These are phyloP conservation scores for Athetis lepigone DNA, from an alignment of 2,888 invertebrate species.

Conservation along the genomic window DNA sequence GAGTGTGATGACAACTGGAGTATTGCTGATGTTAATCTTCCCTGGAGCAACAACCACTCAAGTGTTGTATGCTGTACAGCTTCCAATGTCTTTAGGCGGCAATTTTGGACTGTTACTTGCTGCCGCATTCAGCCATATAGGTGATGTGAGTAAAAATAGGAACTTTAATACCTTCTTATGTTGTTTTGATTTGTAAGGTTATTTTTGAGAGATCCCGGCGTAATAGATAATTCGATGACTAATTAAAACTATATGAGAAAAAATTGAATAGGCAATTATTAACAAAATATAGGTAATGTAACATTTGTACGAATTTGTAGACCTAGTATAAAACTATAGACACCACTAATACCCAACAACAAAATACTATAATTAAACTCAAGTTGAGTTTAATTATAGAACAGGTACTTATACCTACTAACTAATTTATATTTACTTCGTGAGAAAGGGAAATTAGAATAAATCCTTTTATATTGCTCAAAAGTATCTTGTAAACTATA, in stretches of 20 bases:
- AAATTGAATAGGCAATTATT: not conserved
- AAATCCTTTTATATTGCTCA: too few species aligned
- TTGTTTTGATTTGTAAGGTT: not conserved
- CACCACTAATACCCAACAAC: too few species aligned
- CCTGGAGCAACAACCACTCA: slow-evolving; percentile 84
- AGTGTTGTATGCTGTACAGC: slow-evolving; percentile 84
- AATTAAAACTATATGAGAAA: not conserved
- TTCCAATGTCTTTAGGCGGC: slow-evolving; percentile 93
- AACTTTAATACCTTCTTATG: slow-evolving; percentile 1
- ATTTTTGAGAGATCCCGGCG: too few species aligned
- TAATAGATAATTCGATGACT: not conserved
- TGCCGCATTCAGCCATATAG: slow-evolving; percentile 94
- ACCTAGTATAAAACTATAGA: too few species aligned
- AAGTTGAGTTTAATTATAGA: too few species aligned
- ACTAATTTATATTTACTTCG: too few species aligned
- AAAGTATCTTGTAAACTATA: too few species aligned
- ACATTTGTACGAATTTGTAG: too few species aligned
- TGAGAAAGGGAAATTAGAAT: too few species aligned
- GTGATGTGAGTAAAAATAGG: slow-evolving; percentile 91
- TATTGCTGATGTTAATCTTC: slow-evolving; percentile 83
- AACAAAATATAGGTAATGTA: too few species aligned
- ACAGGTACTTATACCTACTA: too few species aligned
- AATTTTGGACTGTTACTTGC: slow-evolving; percentile 93
- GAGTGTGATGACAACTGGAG: slow-evolving; percentile 85
- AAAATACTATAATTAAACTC: too few species aligned